Conservation (phyloP, 2,888 invertebrate species). For the Aphodius sticticus region DNA sequence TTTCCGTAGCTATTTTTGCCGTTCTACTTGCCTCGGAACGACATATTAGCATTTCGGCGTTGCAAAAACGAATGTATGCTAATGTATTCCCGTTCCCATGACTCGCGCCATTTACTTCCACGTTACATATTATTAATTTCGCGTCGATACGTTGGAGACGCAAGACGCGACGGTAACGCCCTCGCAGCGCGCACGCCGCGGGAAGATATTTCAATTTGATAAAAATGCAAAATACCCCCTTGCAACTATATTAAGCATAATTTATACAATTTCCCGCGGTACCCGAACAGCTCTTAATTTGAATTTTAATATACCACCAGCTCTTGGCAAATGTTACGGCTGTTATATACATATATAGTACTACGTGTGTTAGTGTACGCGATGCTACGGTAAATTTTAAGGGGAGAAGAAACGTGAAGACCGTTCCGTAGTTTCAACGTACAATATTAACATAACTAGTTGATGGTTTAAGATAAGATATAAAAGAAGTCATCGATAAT, state of each 20-base stretch:
- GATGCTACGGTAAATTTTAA: constrained; percentile 6
- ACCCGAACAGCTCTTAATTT: constrained; percentile 28
- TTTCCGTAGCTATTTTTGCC: neutral
- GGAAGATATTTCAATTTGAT: constrained; percentile 33
- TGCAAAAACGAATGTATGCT: neutral
- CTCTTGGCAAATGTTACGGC: constrained; percentile 15
- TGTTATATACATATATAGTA: constrained; percentile 4
- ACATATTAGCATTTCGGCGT: neutral
- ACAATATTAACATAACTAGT: neutral
- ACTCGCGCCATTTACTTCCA: constrained; percentile 4
- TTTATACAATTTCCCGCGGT: constrained; percentile 34
- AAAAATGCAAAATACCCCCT: constrained; percentile 36
- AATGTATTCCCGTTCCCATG: constrained; percentile 4
- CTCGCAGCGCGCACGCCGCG: neutral
- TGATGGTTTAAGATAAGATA: too few relatives aligned
- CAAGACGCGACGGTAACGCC: constrained; percentile 5
- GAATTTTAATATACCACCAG: constrained; percentile 33
- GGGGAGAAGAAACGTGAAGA: neutral
- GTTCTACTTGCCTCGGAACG: neutral
- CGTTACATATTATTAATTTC: neutral
- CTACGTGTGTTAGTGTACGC: neutral
- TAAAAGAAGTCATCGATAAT: too few relatives aligned
- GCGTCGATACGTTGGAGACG: constrained; percentile 4
- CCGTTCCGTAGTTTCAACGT: neutral
- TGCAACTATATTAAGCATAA: constrained; percentile 35